Evolutionary conservation across 2,888 invertebrate genomes (phyloP).

Genomic region (Macroteleia sp.): DNA sequence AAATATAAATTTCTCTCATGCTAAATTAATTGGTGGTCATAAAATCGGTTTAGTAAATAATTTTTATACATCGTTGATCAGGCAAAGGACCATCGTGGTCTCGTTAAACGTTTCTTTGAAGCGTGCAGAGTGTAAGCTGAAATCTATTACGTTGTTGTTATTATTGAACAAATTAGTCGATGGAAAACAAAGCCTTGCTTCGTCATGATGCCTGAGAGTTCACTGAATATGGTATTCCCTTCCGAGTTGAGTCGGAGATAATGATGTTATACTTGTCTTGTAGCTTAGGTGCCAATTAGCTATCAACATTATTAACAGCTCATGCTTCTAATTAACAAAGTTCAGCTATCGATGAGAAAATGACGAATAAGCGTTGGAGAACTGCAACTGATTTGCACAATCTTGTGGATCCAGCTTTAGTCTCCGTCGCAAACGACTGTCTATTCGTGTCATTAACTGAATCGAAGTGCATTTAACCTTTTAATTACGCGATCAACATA

Average conservation of each 20-base stretch:
- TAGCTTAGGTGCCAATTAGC: constrained; percentile 80
- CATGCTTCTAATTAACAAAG: constrained; percentile 80
- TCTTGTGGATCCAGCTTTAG: constrained; percentile 21
- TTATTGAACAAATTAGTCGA: constrained; percentile 45
- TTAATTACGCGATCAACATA: no score
- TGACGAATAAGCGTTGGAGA: constrained; percentile 51
- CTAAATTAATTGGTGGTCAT: no score
- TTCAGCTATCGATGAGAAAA: constrained; percentile 77
- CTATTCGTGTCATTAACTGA: constrained; percentile 70
- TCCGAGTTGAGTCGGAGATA: constrained; percentile 51
- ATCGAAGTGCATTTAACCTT: constrained; percentile 71
- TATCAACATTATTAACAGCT: constrained; percentile 77
- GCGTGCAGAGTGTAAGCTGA: no score
- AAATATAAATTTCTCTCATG: no score
- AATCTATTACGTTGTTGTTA: no score
- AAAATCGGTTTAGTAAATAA: no score
- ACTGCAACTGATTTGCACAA: constrained; percentile 25
- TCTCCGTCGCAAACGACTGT: constrained; percentile 51
- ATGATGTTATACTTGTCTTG: constrained; percentile 67
- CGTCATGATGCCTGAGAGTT: constrained; percentile 22
- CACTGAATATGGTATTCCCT: constrained; percentile 46
- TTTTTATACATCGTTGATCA: no score
- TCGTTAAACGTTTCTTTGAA: no score
- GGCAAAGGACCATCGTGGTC: no score
- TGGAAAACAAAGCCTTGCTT: constrained; percentile 42